Base-by-base conservation (phyloP, 1,140 invertebrate species). In the Stenopsyche tienmushanensis region DNA sequence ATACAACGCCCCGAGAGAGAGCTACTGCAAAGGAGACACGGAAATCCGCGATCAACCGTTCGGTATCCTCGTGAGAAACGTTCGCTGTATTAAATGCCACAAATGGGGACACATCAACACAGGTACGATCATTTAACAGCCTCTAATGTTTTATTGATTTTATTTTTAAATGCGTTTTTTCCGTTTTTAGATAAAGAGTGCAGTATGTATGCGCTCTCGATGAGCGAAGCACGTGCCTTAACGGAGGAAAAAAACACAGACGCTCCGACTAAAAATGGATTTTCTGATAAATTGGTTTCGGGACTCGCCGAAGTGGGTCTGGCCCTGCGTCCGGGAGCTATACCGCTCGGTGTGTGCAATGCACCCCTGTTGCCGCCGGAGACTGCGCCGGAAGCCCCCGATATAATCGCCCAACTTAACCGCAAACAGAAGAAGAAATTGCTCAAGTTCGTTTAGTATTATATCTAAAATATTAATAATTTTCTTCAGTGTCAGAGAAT, bases 41-140 rank as follows among this genome's bases (percentile, higher is more conserved):
- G 94, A 96, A 78, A 97, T 99, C 73, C 83, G 93, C 64, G 97
- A 99, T 83, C 97, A 99, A 77, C 97, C 97, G 0, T 99, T 99
- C 86, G 97, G 97, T 57, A 99, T 99, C 73, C 89, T 95, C 80
- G 96, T 99, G 0, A 81, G 96, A 34, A 99, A 99, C 84, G 96
- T 99, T 0, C 84, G 96, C 15, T 99, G 98, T 75, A 94, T 99
- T 26, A 98, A 99, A 77, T 99, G 98, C 77, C 92, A 97, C 72
- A 97, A 98, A 76, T 99, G 97, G 96, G 98, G 98, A 3, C 98
- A 99, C 74, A 96, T 99, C 42, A 99, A 99, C 76, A 99, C 98
- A 75, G 96, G 95, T 87, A 83, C 79, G 49, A 64, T 39, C 10
- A 25, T 58, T 20, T 13, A 23, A 15, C 23, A 21, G 23, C 9